Evolutionary conservation across 1,140 invertebrate species (phyloP).

Genomic region (Drusus annulatus): DNA sequence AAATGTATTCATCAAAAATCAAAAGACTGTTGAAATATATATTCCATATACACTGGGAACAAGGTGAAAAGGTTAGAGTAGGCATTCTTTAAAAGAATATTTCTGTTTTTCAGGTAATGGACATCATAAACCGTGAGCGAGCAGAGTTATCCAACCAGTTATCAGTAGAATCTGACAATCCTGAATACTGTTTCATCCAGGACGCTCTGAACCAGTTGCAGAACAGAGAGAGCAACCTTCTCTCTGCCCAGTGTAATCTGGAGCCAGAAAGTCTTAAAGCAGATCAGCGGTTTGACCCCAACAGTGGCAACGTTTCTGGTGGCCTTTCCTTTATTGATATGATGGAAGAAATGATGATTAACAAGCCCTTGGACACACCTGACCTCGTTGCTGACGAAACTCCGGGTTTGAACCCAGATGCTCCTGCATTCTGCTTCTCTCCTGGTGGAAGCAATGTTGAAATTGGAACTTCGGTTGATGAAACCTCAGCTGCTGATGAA

Average conservation of each 20-base stretch:
- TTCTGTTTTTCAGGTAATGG: slow-evolving; percentile 66
- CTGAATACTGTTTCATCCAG: slow-evolving; percentile 89
- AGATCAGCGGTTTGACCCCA: neutral
- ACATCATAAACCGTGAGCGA: slow-evolving; percentile 83
- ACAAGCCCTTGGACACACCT: neutral
- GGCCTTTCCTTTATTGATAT: slow-evolving; percentile 37
- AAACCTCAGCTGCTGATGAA: neutral
- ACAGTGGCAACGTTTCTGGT: neutral
- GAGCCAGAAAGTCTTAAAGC: neutral
- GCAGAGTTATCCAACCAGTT: slow-evolving; percentile 78
- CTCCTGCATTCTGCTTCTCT: slow-evolving; percentile 59
- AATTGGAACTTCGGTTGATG: neutral
- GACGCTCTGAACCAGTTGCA: slow-evolving; percentile 81
- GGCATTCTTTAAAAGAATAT: too few species aligned
- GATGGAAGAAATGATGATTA: slow-evolving; percentile 60
- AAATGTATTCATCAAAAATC: too few species aligned
- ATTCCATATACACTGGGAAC: too few species aligned
- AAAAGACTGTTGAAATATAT: too few species aligned
- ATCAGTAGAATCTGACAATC: slow-evolving; percentile 77
- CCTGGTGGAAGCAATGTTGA: neutral
- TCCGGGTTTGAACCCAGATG: slow-evolving; percentile 62
- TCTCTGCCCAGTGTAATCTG: neutral
- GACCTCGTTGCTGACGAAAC: neutral
- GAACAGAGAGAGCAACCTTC: slow-evolving; percentile 62
- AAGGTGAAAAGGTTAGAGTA: too few species aligned